Evolutionary conservation across 2,113 vertebrate species (phyloP), one percentile per base, ranked within the genome.

Genomic region (Oxygymnocypris stewartii): DNA sequence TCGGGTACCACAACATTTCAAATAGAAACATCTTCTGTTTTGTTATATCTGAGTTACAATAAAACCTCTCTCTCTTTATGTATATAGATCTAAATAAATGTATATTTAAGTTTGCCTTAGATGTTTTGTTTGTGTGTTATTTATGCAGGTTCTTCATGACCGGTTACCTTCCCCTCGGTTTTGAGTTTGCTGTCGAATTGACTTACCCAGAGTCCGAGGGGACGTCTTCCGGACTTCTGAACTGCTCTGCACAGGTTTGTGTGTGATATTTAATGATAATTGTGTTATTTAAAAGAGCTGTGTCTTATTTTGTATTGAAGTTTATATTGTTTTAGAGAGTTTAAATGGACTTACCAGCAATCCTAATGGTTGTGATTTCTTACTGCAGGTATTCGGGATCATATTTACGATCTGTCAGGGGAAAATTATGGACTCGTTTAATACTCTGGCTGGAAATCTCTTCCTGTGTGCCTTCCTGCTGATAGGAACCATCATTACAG

Each of bases 141-240:
- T 57, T 9, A 20, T 87, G 25, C 89, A 99, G 98, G 57, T 97
- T 99, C 92, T 99, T 98, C 89, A 99, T 99, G 97, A 97, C 97
- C 0, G 97, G 97, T 16, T 99, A 98, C 89, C 94, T 99, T 54
- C 97, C 98, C 0, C 90, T 99, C 87, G 98, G 98, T 37, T 99
- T 98, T 90, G 98, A 99, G 93, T 99, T 97, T 94, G 98, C 96
- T 1, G 97, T 94, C 4, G 98, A 99, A 86, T 93, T 99, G 91
- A 99, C 98, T 0, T 98, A 96, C 76, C 98, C 98, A 59, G 97
- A 99, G 85, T 98, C 96, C 1, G 98, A 99, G 92, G 98, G 97
- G 91, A 97, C 96, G 0, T 99, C 98, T 0, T 99, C 98, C 1
- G 98, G 98, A 1, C 95, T 99, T 35, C 96, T 99, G 25, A 99